These are phyloP conservation scores for Actinemys pallida DNA, from an alignment of 2,113 vertebrate species.

Conservation along the genomic window DNA sequence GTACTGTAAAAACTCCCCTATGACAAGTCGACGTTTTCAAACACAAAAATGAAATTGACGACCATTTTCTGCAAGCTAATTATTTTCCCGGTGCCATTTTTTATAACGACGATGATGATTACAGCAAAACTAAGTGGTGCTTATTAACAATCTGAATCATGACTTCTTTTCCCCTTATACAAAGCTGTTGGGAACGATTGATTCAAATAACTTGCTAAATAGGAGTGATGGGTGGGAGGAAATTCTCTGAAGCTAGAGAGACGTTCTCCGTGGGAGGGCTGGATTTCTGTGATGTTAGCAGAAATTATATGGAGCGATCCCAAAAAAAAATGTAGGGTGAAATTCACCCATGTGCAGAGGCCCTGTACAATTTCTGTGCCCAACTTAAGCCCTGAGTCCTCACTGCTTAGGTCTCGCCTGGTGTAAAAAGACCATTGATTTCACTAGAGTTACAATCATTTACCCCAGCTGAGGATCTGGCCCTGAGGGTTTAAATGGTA, in stretches of 20 bases:
- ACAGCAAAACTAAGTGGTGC: conserved; percentile 54
- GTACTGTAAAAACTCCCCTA: neutral
- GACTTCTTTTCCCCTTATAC: neutral
- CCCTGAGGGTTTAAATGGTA: neutral
- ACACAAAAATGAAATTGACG: neutral
- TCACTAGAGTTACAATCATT: neutral
- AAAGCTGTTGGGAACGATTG: neutral
- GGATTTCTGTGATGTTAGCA: conserved; percentile 18
- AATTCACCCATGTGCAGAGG: neutral
- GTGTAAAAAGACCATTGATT: neutral
- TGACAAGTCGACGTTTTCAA: neutral
- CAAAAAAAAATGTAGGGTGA: neutral
- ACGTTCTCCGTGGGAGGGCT: neutral
- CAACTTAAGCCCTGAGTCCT: neutral
- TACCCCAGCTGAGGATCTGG: neutral
- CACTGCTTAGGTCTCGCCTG: neutral
- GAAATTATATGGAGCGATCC: neutral
- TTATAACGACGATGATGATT: neutral
- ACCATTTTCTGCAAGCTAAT: neutral
- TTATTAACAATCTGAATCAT: conserved; percentile 52
- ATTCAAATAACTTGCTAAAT: neutral
- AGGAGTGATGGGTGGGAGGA: conserved; percentile 1
- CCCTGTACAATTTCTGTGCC: neutral
- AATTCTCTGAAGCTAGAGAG: neutral
- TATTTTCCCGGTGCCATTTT: conserved; percentile 15